phyloP scores from a whole-genome alignment of 1,140 invertebrate genomes.

The Nephila pilipes region DNA sequence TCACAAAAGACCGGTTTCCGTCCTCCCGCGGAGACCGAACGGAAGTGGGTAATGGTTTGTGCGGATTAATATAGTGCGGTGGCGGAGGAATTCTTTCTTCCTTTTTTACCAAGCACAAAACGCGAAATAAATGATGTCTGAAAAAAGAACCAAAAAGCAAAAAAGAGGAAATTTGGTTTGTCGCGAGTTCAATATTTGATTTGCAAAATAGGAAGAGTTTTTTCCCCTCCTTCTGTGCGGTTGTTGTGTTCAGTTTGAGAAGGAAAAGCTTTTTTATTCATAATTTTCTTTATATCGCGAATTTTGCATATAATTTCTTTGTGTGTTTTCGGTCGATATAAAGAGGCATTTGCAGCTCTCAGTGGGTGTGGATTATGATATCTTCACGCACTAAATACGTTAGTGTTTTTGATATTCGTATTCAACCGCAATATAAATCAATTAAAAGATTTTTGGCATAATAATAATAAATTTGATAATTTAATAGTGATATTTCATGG shows the following conservation, averaged over 20 bases:
- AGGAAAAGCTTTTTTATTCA: constrained; percentile 40
- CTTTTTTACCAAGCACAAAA: constrained; percentile 73
- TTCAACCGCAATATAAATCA: too few species aligned
- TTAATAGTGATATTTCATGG: too few species aligned
- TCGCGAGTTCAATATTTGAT: constrained; percentile 75
- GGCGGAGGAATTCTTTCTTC: constrained; percentile 69
- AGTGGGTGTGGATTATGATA: background rate
- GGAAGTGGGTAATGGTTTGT: constrained; percentile 76
- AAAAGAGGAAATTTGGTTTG: constrained; percentile 74
- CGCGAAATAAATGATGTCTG: constrained; percentile 76
- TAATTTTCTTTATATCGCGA: constrained; percentile 39
- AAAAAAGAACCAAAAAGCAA: constrained; percentile 54
- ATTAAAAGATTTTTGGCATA: too few species aligned
- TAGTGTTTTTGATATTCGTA: background rate
- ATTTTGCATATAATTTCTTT: constrained; percentile 52
- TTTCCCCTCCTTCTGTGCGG: constrained; percentile 31
- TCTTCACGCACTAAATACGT: background rate
- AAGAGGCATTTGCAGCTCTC: constrained; percentile 17
- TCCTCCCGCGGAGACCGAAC: constrained; percentile 73
- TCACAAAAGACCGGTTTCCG: constrained; percentile 76
- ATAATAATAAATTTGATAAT: too few species aligned
- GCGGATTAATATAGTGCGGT: constrained; percentile 75
- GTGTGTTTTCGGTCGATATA: constrained; percentile 8
- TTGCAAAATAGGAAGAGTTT: constrained; percentile 68
- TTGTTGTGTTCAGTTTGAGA: constrained; percentile 16